A percentile compares a stretch with the other conserved stretches of the same genome.
phyloP scores from a whole-genome alignment of 2,797 vertebrate species.

The Merluccius polli region DNA sequence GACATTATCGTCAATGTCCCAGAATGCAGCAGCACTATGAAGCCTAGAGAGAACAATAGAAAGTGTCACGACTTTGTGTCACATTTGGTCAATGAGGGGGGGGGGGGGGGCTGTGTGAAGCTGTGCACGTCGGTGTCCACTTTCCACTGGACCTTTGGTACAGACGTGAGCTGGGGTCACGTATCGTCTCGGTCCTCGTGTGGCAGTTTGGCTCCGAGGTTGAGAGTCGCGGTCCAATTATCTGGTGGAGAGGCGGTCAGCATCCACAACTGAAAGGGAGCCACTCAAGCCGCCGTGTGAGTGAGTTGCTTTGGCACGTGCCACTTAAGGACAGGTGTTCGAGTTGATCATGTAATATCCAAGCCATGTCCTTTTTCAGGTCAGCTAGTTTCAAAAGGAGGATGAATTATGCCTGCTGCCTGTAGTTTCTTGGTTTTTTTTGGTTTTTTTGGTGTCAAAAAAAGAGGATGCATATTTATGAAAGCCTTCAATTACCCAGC shows the following conservation, averaged over 20 bases:
- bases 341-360: constrained; percentile 60
- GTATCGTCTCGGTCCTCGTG: constrained; percentile 28
- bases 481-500: constrained; percentile 63
- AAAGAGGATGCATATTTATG: constrained; percentile 67
- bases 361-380: constrained; percentile 57
- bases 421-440: constrained; percentile 4
- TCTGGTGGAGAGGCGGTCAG: constrained; percentile 38
- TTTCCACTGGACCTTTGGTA: constrained; percentile 40
- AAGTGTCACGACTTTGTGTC: constrained; percentile 10
- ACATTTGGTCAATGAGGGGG: constrained; percentile 11
- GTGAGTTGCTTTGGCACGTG: constrained; percentile 38
- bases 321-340: constrained; percentile 48
- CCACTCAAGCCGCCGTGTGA: constrained; percentile 28
- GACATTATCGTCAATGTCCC: neutral
- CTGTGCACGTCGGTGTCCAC: constrained; percentile 33
- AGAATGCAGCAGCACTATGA: constrained; percentile 27
- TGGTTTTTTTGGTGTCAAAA: neutral
- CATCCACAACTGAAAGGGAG: constrained; percentile 34
- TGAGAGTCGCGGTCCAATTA: constrained; percentile 51
- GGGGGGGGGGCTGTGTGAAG: constrained; percentile 20
- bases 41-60: constrained; percentile 15
- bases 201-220: constrained; percentile 30
- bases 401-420: constrained; percentile 63
- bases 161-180: constrained; percentile 35
- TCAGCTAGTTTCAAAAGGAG: constrained; percentile 56